These are phyloP conservation scores for Ormyrus nitidulus DNA, from an alignment of 2,888 invertebrate genomes.

Conservation along the genomic window DNA sequence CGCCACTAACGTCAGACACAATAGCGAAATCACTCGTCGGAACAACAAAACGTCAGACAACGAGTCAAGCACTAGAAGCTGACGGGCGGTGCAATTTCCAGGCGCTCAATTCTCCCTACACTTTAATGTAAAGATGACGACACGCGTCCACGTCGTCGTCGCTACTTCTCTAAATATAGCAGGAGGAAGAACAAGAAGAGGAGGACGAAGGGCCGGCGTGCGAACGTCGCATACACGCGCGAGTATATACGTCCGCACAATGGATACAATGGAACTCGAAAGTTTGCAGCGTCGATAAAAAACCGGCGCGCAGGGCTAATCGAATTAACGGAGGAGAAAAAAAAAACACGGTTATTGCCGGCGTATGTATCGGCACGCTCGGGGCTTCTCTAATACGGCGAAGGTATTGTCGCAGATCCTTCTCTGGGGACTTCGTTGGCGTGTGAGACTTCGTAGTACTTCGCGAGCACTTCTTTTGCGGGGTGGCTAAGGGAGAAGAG, in stretches of 20 bases:
- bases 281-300: slow-evolving; percentile 34
- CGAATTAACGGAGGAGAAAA: slow-evolving; percentile 29
- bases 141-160: slow-evolving; percentile 60
- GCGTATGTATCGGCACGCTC: slow-evolving; percentile 34
- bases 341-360: background rate
- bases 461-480: slow-evolving; percentile 30
- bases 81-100: slow-evolving; percentile 35
- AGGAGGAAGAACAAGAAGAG: slow-evolving; percentile 10
- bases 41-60: background rate
- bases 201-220: slow-evolving; percentile 51
- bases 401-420: slow-evolving; percentile 54
- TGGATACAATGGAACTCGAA: slow-evolving; percentile 28
- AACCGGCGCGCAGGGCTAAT: slow-evolving; percentile 18
- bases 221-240: slow-evolving; percentile 42
- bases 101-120: slow-evolving; percentile 46
- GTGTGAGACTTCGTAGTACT: background rate
- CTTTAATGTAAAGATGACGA: slow-evolving; percentile 58
- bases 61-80: background rate
- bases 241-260: slow-evolving; percentile 5
- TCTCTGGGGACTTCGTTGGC: slow-evolving; percentile 4
- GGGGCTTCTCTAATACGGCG: slow-evolving; percentile 62
- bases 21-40: background rate
- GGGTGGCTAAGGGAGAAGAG: background rate
- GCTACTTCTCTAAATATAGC: slow-evolving; percentile 52
- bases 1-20: too few relatives aligned